Conservation (phyloP, 30 jellyfish, hydroid and myxozoan genomes). For the Turritopsis rubra region DNA sequence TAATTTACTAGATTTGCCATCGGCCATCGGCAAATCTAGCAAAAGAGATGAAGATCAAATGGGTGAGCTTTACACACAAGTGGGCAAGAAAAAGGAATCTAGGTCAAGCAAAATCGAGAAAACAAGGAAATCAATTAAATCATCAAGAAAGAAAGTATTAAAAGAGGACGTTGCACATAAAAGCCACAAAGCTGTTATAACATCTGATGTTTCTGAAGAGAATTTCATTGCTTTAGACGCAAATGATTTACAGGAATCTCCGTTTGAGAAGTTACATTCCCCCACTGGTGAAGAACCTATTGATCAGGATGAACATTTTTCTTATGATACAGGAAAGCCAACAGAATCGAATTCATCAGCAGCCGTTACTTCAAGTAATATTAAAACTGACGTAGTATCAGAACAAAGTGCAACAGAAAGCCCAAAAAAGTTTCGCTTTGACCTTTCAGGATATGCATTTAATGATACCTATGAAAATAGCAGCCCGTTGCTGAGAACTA, state of each 20-base stretch:
- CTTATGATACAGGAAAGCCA: not conserved
- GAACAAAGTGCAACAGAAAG: not conserved
- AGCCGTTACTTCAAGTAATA: not conserved
- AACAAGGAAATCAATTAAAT: not conserved
- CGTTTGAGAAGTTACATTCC: not conserved
- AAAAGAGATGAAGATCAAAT: no score
- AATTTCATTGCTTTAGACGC: not conserved
- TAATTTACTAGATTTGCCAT: not conserved
- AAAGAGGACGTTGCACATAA: not conserved
- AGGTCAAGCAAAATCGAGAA: not conserved
- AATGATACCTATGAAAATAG: not conserved
- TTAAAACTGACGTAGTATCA: not conserved
- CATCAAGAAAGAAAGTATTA: not conserved
- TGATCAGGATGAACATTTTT: no score
- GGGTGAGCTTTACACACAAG: no score
- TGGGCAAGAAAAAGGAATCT: not conserved
- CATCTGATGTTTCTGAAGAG: not conserved
- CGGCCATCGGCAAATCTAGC: no score
- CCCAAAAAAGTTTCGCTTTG: not conserved
- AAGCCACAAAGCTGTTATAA: not conserved
- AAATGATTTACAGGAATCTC: not conserved
- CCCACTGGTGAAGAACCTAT: not conserved
- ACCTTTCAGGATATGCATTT: not conserved
- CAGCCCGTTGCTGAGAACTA: not conserved
- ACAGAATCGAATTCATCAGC: not conserved